A percentile compares a stretch with the other conserved stretches of the same genome.
These are phyloP conservation scores for Dipodomys stephensi DNA, from an alignment of 2,113 vertebrate genomes.

Conservation along the genomic window DNA sequence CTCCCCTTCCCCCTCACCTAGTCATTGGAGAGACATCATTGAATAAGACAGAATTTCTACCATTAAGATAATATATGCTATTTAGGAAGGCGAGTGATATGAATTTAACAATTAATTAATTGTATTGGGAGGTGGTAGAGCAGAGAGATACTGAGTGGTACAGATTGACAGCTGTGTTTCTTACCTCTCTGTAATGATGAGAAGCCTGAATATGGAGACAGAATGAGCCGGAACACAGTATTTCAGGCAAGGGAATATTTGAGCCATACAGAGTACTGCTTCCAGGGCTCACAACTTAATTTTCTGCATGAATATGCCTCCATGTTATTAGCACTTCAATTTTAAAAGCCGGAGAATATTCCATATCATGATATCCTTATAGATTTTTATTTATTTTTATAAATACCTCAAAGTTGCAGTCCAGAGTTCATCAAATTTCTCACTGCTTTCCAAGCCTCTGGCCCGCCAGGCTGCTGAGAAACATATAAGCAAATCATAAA, in stretches of 20 bases:
- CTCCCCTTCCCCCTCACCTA: no score
- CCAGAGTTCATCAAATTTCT: background rate
- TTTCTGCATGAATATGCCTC: background rate
- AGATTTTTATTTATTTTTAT: conserved; percentile 15
- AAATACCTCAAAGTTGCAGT: background rate
- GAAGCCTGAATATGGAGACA: background rate
- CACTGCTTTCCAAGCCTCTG: background rate
- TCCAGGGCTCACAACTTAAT: background rate
- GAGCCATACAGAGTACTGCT: accelerated
- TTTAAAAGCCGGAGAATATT: conserved; percentile 11
- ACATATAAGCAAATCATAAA: background rate
- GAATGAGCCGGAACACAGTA: background rate
- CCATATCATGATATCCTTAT: background rate
- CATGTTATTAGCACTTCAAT: background rate
- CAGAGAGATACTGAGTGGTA: background rate
- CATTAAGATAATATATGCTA: background rate
- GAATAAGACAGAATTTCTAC: background rate
- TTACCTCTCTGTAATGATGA: no score
- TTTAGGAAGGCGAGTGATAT: background rate
- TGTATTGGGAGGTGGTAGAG: background rate
- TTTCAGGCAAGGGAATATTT: background rate
- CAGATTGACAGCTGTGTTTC: no score
- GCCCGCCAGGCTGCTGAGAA: background rate
- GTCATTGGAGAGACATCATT: no score
- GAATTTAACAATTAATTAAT: background rate